phyloP scores from a whole-genome alignment of 2,888 invertebrate species.

The Nezara viridula region DNA sequence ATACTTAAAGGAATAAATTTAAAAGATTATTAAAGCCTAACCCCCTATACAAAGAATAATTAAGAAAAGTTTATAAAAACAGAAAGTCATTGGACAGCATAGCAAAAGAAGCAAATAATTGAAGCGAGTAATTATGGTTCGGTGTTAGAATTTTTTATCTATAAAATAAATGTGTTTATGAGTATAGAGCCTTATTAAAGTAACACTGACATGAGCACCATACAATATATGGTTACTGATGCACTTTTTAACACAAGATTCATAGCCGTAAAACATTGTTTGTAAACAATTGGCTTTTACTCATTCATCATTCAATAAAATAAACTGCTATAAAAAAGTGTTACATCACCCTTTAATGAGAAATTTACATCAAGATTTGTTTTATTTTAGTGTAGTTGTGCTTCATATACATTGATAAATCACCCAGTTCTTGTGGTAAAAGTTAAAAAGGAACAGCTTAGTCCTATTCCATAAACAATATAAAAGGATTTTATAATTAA shows the following conservation, averaged over 20 bases:
- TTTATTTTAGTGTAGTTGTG: no score
- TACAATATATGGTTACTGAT: neutral
- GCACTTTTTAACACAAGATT: neutral
- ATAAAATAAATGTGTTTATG: neutral
- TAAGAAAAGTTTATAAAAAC: no score
- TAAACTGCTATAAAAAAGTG: neutral
- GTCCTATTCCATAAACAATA: no score
- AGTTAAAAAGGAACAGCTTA: no score
- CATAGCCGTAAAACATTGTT: neutral
- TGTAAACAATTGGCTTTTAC: neutral
- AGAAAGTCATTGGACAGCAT: no score
- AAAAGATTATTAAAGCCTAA: no score
- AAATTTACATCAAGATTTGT: no score
- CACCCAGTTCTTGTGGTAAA: neutral
- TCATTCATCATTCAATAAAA: neutral
- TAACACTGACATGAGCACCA: neutral
- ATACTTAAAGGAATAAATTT: no score
- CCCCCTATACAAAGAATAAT: no score
- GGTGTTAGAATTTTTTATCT: neutral
- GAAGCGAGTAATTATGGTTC: neutral
- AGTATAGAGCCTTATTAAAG: neutral
- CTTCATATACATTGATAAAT: neutral
- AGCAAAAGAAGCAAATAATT: neutral
- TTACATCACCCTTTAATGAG: neutral
- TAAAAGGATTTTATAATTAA: no score